Conservation (phyloP, 2,797 vertebrate species). For the Natrix natrix region DNA sequence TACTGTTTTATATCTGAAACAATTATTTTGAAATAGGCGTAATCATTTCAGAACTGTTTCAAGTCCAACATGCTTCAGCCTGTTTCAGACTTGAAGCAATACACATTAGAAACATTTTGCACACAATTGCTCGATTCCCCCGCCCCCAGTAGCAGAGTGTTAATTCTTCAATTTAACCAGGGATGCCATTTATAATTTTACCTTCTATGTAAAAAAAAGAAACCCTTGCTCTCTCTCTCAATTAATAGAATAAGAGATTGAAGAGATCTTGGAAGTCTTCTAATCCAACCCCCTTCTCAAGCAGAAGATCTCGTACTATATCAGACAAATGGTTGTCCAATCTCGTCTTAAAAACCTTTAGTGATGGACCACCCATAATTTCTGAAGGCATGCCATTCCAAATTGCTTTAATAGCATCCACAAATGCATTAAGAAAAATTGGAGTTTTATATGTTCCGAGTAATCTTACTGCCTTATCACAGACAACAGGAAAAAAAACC, state of each 20-base stretch:
- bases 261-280: background rate
- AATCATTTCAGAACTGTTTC: background rate
- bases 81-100: background rate
- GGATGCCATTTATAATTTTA: background rate
- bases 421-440: background rate
- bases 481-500: background rate
- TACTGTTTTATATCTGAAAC: background rate
- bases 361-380: background rate
- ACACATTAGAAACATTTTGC: background rate
- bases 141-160: background rate
- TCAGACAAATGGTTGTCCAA: background rate
- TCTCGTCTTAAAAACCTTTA: background rate
- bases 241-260: background rate
- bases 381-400: background rate
- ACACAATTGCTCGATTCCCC: background rate
- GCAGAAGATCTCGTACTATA: background rate
- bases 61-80: background rate
- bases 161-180: background rate
- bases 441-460: background rate
- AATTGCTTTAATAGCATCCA: background rate
- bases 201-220: background rate
- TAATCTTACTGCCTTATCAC: background rate
- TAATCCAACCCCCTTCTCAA: background rate
- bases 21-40: background rate
- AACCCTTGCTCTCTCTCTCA: background rate